Conservation (phyloP, 1,140 invertebrate genomes). For the Calliopsis andreniformis region DNA sequence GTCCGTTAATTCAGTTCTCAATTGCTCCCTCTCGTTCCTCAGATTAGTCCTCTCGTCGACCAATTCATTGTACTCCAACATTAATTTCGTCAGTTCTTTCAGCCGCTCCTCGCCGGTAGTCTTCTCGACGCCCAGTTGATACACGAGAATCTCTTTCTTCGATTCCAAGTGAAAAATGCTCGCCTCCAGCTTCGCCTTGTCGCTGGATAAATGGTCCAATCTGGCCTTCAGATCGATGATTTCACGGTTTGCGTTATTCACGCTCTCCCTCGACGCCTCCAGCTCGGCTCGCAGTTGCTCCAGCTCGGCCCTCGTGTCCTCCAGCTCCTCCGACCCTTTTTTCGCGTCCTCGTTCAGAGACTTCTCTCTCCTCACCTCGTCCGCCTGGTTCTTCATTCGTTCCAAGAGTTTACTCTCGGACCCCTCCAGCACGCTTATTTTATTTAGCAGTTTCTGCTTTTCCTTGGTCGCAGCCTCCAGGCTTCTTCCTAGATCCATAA, state of each 20-base stretch:
- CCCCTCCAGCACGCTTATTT: conserved; percentile 21
- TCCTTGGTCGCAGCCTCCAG: conserved; percentile 35
- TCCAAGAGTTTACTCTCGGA: neutral
- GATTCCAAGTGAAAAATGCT: conserved; percentile 33
- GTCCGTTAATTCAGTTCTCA: conserved; percentile 35
- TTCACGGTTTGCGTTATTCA: conserved; percentile 13
- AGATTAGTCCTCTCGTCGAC: conserved; percentile 35
- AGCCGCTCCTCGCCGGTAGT: neutral
- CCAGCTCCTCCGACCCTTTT: too few species aligned
- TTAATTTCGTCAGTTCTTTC: conserved; percentile 17
- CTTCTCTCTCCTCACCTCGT: neutral
- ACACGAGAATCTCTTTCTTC: conserved; percentile 22
- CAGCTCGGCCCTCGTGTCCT: neutral
- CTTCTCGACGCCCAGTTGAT: conserved; percentile 16
- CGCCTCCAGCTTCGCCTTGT: neutral
- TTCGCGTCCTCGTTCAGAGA: too few species aligned
- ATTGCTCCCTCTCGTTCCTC: conserved; percentile 48
- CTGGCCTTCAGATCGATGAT: conserved; percentile 13
- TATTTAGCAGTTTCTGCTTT: conserved; percentile 41
- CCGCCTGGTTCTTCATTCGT: neutral
- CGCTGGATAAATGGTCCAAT: neutral
- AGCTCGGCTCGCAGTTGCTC: conserved; percentile 22
- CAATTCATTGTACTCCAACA: conserved; percentile 29
- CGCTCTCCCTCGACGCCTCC: conserved; percentile 15
- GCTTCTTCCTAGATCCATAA: conserved; percentile 26